Conservation (phyloP, 2,797 vertebrate species). For the Parauchenoglanis ngamensis region DNA sequence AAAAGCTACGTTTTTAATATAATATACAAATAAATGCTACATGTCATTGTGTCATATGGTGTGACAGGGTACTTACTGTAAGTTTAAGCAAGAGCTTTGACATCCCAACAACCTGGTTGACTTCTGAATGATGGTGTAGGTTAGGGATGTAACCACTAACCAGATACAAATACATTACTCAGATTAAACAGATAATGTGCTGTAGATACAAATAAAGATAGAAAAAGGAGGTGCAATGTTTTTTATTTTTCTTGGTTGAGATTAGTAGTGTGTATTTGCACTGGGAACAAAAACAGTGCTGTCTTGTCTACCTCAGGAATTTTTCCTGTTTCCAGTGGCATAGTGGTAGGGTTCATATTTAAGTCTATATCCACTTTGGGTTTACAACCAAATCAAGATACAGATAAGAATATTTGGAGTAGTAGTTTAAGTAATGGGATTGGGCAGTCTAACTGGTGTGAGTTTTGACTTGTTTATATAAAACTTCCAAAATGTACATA, state of each 20-base stretch:
- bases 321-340: neutral
- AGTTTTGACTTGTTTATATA: neutral
- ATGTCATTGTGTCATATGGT: neutral
- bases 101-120: neutral
- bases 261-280: neutral
- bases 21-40: neutral
- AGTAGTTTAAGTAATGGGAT: neutral
- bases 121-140: neutral
- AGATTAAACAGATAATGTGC: neutral
- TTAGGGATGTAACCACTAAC: constrained; percentile 1
- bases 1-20: neutral
- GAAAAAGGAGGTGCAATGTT: neutral
- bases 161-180: neutral
- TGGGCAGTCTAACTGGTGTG: neutral
- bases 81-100: neutral
- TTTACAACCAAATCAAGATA: neutral
- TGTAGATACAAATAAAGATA: neutral
- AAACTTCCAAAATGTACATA: neutral
- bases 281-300: neutral
- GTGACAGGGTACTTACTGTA: neutral
- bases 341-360: neutral
- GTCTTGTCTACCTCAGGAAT: neutral
- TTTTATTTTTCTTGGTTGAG: neutral
- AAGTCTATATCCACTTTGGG: neutral
- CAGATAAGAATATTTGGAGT: neutral